phyloP scores from a whole-genome alignment of 2,888 invertebrate genomes.

The Amphipoea oculea region DNA sequence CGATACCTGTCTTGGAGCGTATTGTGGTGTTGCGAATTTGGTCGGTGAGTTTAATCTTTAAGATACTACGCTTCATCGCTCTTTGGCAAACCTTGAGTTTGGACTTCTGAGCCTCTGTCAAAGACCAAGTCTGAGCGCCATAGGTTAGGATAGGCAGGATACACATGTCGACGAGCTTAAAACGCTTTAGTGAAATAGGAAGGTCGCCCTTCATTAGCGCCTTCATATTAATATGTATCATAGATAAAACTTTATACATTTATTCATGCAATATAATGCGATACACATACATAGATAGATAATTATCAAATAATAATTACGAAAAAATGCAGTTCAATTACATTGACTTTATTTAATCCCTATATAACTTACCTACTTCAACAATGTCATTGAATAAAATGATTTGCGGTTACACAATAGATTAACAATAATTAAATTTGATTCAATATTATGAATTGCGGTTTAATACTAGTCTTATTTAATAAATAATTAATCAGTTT shows the following conservation, averaged over 20 bases:
- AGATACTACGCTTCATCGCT: no score
- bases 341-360: neutral
- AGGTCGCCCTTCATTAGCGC: no score
- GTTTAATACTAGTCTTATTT: conserved; percentile 18
- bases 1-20: no score
- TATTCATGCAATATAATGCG: conserved; percentile 5
- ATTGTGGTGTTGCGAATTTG: no score
- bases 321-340: conserved; percentile 18
- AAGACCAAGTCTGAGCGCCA: no score
- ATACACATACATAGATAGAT: conserved; percentile 2
- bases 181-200: no score
- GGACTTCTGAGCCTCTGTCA: no score
- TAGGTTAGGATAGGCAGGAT: no score
- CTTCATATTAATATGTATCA: neutral
- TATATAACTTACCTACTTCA: neutral
- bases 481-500: conserved; percentile 30
- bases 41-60: no score
- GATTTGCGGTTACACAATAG: conserved; percentile 16
- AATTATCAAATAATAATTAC: conserved; percentile 33
- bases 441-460: conserved; percentile 9
- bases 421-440: conserved; percentile 15
- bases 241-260: neutral
- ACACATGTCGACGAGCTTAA: no score
- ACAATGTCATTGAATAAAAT: neutral
- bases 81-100: no score